phyloP scores from a whole-genome alignment of 2,888 invertebrate genomes.

The Cheilosia urbana region DNA sequence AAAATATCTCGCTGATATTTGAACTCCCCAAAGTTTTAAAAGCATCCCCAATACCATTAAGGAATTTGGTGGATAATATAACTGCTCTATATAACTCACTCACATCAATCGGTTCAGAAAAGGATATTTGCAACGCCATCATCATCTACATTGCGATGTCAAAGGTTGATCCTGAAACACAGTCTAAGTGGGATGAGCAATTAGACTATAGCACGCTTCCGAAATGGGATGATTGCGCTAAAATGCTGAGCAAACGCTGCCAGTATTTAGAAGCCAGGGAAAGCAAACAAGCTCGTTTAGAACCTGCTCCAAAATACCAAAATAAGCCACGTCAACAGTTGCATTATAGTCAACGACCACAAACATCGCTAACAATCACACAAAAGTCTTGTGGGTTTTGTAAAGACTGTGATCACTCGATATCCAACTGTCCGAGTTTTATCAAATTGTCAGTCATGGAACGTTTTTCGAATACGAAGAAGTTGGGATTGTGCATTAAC shows the following conservation, averaged over 20 bases:
- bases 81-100: neutral
- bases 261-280: slow-evolving; percentile 51
- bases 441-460: too few relatives aligned
- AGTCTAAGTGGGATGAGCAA: slow-evolving; percentile 58
- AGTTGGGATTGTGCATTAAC: slow-evolving; percentile 31
- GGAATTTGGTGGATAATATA: neutral
- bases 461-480: slow-evolving; percentile 20
- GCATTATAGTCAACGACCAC: neutral
- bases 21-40: neutral
- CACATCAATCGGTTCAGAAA: neutral
- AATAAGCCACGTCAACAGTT: neutral
- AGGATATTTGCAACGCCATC: neutral
- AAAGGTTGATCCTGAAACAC: slow-evolving; percentile 50
- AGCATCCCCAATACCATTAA: neutral
- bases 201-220: slow-evolving; percentile 51
- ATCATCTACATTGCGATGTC: too few relatives aligned
- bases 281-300: neutral
- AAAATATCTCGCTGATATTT: neutral
- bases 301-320: neutral
- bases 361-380: slow-evolving; percentile 15
- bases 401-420: slow-evolving; percentile 12
- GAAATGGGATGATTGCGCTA: slow-evolving; percentile 44
- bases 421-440: too few relatives aligned
- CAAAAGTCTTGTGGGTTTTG: slow-evolving; percentile 11
- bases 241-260: slow-evolving; percentile 43